Conservation (phyloP, 1,140 invertebrate genomes). For the Halictus rubicundus region DNA sequence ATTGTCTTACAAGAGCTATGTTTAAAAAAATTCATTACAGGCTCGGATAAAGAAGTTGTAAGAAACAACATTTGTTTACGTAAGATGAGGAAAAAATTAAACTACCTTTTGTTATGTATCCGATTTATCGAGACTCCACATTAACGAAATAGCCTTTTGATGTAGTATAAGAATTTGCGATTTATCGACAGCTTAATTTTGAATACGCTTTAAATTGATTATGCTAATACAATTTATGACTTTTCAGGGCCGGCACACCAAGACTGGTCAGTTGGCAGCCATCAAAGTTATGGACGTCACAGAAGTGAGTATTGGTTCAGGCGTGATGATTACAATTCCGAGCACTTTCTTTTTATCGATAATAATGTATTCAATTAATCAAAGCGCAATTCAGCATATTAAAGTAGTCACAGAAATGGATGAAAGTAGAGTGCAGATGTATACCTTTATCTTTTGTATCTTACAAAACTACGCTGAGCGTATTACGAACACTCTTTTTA, state of each 20-base stretch:
- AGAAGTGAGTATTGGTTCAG: conserved; percentile 83
- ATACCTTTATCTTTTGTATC: background rate
- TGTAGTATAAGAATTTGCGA: background rate
- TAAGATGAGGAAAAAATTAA: too few relatives aligned
- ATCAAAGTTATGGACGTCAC: conserved; percentile 99
- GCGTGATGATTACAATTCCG: background rate
- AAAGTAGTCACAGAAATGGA: background rate
- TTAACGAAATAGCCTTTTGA: too few relatives aligned
- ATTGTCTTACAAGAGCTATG: too few relatives aligned
- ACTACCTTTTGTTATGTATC: too few relatives aligned
- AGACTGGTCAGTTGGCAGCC: conserved; percentile 99
- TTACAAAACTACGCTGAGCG: too few relatives aligned
- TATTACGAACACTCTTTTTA: too few relatives aligned
- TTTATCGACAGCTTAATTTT: background rate
- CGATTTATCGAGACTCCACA: too few relatives aligned
- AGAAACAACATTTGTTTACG: too few relatives aligned
- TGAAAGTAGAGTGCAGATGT: background rate
- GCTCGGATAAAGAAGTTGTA: too few relatives aligned
- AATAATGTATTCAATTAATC: background rate
- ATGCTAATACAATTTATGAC: conserved; percentile 48
- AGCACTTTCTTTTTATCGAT: background rate
- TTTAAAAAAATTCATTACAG: too few relatives aligned
- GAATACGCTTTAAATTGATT: background rate
- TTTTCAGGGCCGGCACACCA: conserved; percentile 97
- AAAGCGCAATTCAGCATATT: background rate